phyloP scores from a whole-genome alignment of 2,113 vertebrate genomes.

The Gymnobelideus leadbeateri region DNA sequence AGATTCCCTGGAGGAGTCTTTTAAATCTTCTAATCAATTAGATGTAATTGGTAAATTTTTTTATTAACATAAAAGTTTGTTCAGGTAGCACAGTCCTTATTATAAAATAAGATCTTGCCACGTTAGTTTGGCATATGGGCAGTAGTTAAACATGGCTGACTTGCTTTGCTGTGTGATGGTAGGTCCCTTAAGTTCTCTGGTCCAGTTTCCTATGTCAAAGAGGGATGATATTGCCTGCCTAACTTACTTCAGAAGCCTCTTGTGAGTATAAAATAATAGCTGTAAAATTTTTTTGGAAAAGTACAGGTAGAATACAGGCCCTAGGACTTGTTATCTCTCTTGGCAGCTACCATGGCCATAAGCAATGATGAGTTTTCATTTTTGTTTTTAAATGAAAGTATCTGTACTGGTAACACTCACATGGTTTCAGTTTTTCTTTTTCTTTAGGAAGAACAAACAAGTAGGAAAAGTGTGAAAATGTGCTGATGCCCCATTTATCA shows the following conservation, averaged over 20 bases:
- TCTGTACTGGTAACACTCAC: neutral
- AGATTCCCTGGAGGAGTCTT: neutral
- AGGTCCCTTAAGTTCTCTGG: neutral
- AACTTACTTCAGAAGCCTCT: neutral
- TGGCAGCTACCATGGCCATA: neutral
- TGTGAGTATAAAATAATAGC: neutral
- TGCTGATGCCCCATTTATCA: neutral
- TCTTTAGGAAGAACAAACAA: neutral
- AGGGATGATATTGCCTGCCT: neutral
- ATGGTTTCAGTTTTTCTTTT: neutral
- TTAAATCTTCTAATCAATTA: neutral
- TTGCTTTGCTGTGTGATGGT: neutral
- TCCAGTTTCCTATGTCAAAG: neutral
- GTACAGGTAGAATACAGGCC: neutral
- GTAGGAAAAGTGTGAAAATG: neutral
- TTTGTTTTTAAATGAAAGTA: neutral
- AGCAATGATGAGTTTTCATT: neutral
- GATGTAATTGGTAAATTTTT: neutral
- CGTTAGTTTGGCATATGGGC: neutral
- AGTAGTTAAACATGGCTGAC: neutral
- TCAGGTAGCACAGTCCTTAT: neutral
- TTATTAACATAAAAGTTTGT: neutral
- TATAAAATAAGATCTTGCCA: neutral
- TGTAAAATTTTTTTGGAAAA: neutral
- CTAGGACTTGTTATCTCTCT: neutral